These are phyloP conservation scores for Leptopterna dolabrata DNA, from an alignment of 2,888 invertebrate species.

Conservation along the genomic window DNA sequence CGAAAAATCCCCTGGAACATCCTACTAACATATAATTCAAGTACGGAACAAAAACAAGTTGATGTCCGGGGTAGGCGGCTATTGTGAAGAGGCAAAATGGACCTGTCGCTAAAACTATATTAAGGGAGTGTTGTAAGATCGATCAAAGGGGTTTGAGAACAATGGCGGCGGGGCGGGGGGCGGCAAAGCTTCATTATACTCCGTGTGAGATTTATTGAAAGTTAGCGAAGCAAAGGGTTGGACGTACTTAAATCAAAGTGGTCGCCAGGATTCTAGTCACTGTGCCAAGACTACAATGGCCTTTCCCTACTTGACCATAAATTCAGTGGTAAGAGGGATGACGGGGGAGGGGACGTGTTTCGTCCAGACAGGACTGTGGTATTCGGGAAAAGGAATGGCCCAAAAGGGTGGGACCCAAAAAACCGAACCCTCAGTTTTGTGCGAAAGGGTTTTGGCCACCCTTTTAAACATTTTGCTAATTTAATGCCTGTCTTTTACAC, in stretches of 20 bases:
- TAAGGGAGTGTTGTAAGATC: slow-evolving; percentile 58
- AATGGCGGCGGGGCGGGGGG: slow-evolving; percentile 61
- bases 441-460: slow-evolving; percentile 33
- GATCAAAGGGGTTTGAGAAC: slow-evolving; percentile 59
- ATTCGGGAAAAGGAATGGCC: slow-evolving; percentile 34
- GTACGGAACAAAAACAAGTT: slow-evolving; percentile 52
- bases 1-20: slow-evolving; percentile 13
- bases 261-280: slow-evolving; percentile 52
- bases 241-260: slow-evolving; percentile 61
- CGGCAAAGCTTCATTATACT: slow-evolving; percentile 59
- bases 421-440: slow-evolving; percentile 8
- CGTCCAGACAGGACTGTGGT: slow-evolving; percentile 16
- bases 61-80: slow-evolving; percentile 51
- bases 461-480: slow-evolving; percentile 58
- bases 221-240: slow-evolving; percentile 60
- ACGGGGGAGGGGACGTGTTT: slow-evolving; percentile 26
- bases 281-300: slow-evolving; percentile 61
- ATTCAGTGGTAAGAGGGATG: slow-evolving; percentile 53
- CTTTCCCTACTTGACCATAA: slow-evolving; percentile 59
- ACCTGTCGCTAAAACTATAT: slow-evolving; percentile 57
- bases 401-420: not conserved
- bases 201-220: slow-evolving; percentile 60
- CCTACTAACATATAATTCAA: slow-evolving; percentile 45
- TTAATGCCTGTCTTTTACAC: slow-evolving; percentile 59
- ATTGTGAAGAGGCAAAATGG: slow-evolving; percentile 52